A percentile compares a stretch with the other conserved stretches of the same genome.
Evolutionary conservation across 1,140 invertebrate species (phyloP).

Genomic region (Meloidogyne exigua): DNA sequence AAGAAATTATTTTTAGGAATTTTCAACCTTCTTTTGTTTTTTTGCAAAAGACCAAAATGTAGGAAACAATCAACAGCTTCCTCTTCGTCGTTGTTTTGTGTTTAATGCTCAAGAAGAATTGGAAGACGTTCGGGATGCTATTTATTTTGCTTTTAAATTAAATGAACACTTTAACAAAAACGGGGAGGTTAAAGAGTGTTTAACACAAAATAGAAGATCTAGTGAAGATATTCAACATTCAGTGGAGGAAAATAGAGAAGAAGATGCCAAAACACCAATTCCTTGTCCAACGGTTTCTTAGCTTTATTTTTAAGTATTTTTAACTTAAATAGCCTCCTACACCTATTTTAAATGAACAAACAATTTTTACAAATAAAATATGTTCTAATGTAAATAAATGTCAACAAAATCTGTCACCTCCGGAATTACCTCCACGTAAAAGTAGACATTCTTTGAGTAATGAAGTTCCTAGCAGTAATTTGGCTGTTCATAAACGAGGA

Average conservation of each 20-base stretch:
- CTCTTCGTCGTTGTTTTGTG: conserved; percentile 26
- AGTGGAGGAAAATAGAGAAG: neutral
- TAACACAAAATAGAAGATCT: neutral
- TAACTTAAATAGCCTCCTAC: conserved; percentile 15
- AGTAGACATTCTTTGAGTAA: neutral
- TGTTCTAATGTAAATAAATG: neutral
- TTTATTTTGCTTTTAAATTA: conserved; percentile 29
- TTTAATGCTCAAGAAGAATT: conserved; percentile 26
- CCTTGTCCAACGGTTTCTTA: conserved; percentile 13
- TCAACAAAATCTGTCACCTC: neutral
- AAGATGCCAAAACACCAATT: neutral
- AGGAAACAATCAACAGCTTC: too few species aligned
- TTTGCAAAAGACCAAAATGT: conserved; percentile 15
- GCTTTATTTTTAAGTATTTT: neutral
- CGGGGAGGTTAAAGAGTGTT: neutral
- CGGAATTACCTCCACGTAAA: conserved; percentile 12
- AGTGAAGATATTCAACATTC: too few species aligned
- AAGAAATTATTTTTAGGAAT: conserved; percentile 23
- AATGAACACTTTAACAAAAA: conserved; percentile 1
- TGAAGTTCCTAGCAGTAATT: neutral
- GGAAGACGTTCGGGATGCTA: conserved; percentile 21
- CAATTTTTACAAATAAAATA: neutral
- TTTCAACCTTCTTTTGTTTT: conserved; percentile 26
- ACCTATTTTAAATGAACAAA: conserved; percentile 9
- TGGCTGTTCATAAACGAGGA: neutral